Conservation (phyloP, 2,113 vertebrate genomes). For the Edolisoma coerulescens region DNA sequence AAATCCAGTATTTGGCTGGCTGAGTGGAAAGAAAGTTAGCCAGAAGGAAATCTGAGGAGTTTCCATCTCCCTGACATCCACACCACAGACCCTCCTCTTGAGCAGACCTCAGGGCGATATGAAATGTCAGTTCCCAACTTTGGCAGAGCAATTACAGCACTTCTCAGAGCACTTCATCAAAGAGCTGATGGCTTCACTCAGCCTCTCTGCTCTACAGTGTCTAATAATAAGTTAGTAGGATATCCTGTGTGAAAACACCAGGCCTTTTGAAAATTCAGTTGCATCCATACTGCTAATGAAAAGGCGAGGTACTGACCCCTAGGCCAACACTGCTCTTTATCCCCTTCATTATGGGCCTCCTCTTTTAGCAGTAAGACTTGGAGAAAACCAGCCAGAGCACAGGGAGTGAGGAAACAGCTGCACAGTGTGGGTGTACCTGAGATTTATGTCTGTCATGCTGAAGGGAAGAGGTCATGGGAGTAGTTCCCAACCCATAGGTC, state of each 20-base stretch:
- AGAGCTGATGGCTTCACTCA: not conserved
- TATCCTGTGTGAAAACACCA: not conserved
- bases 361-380: not conserved
- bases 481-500: not conserved
- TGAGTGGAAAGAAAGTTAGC: not conserved
- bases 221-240: not conserved
- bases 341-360: not conserved
- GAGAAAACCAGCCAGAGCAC: not conserved
- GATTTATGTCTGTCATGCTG: not conserved
- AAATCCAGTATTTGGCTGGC: not conserved
- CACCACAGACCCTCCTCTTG: not conserved
- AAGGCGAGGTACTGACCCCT: not conserved
- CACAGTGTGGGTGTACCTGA: not conserved
- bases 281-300: not conserved
- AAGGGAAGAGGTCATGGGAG: not conserved
- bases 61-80: not conserved
- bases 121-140: not conserved
- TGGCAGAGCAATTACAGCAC: not conserved
- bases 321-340: not conserved
- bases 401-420: not conserved
- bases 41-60: not conserved
- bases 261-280: not conserved
- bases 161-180: not conserved
- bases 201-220: not conserved
- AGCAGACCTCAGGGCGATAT: not conserved